These are phyloP conservation scores for Gasterosteus aculeatus DNA, from an alignment of 2,113 vertebrate genomes.

Conservation along the genomic window DNA sequence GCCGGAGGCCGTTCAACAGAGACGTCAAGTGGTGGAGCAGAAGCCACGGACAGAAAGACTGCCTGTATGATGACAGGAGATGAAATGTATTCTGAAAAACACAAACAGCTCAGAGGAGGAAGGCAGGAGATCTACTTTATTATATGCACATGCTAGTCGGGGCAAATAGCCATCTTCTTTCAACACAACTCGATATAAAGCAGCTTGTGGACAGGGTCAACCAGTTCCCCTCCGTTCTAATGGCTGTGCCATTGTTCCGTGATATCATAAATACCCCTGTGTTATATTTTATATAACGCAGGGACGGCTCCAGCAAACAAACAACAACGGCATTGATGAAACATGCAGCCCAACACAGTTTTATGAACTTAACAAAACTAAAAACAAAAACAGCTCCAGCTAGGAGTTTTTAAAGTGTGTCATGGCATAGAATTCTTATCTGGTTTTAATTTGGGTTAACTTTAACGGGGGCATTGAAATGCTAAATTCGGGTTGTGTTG, in stretches of 20 bases:
- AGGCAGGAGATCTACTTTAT: slow-evolving; percentile 17
- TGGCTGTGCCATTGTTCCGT: neutral
- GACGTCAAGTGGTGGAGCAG: slow-evolving; percentile 16
- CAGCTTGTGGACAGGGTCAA: slow-evolving; percentile 31
- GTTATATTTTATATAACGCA: slow-evolving; percentile 3
- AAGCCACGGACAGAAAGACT: neutral
- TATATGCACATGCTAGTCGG: slow-evolving; percentile 35
- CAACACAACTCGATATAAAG: slow-evolving; percentile 32
- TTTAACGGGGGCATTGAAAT: neutral
- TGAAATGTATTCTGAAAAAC: neutral
- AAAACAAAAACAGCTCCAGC: neutral
- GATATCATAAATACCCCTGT: neutral
- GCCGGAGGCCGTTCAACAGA: slow-evolving; percentile 32
- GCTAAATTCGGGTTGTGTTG: neutral
- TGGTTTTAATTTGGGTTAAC: neutral
- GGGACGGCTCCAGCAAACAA: neutral
- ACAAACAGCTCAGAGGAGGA: neutral
- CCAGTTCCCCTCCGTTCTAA: neutral
- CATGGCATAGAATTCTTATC: neutral
- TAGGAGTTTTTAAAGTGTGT: neutral
- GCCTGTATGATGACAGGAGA: neutral
- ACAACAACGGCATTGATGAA: neutral
- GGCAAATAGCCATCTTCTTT: slow-evolving; percentile 23
- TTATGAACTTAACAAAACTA: neutral
- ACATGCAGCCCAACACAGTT: neutral